Evolutionary conservation across 2,797 vertebrate genomes (phyloP), one percentile per base, ranked within the genome.

Genomic region (Gephyroberyx darwinii): DNA sequence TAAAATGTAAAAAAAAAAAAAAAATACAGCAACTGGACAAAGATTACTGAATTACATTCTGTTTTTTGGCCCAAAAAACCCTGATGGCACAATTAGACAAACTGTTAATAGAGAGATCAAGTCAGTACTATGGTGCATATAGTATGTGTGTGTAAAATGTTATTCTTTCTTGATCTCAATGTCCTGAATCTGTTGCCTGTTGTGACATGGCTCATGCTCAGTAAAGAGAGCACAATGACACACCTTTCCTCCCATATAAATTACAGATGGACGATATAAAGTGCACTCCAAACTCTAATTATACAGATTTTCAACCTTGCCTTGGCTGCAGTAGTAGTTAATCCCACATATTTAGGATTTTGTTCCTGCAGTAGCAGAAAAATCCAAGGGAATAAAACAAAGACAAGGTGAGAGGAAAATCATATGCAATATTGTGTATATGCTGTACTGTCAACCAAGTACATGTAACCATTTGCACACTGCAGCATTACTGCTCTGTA

Each of bases 51-150:
- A 33, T 56, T 43, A 82, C 80, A 84, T 86, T 85, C 70, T 75
- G 71, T 59, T 75, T 76, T 86, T 88, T 81, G 85, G 75, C 73
- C 84, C 69, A 63, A 74, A 78, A 26, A 62, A 31, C 54, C 72
- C 26, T 69, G 41, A 78, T 79, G 75, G 78, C 81, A 84, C 77
- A 71, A 66, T 75, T 39, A 52, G 65, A 78, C 60, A 69, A 64
- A 69, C 65, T 5, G 55, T 78, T 54, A 76, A 63, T 53, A 65
- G 66, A 54, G 53, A 48, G 19, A 71, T 83, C 77, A 80, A 1
- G 58, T 83, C 75, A 55, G 58, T 71, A 45, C 53, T 71, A 68
- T 65, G 54, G 61, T 74, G 74, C 65, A 78, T 55, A 60, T 56
- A 69, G 47, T 52, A 58, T 58, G 54, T 63, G 54, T 63, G 31